Evolutionary conservation across 1,140 invertebrate species (phyloP), one percentile per base, ranked within the genome.

Genomic region (Apis dorsata): DNA sequence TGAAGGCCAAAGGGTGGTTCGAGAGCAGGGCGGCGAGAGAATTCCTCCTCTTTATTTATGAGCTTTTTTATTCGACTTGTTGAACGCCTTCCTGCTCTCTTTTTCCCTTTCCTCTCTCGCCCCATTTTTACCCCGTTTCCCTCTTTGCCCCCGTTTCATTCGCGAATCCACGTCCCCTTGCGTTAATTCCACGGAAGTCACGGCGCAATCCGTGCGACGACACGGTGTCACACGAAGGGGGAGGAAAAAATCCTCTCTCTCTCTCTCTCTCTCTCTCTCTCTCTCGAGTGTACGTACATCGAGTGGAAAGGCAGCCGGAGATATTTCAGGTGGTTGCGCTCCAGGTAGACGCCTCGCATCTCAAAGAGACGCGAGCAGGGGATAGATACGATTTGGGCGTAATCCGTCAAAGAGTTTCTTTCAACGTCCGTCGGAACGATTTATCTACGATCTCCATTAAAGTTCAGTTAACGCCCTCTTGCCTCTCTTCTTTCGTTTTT

Each of bases 31-130:
- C 83, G 85, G 86, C 83, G 86, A 90, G 85, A 89, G 83, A 89
- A 91, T 91, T 90, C 84, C 91, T 91, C 85, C 91, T 92, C 92
- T 93, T 93, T 93, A 94, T 94, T 94, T 94, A 94, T 93, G 93
- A 93, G 93, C 93, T 94, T 94, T 83, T 94, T 94, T 94, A 94
- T 94, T 93, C 93, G 92, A 94, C 93, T 94, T 94, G 93, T 94
- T 94, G 93, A 93, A 91, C 93, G 88, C 77, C 76, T 79, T 85
- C 77, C 77, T 65, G 19, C 76, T 81, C 68, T 73, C 79, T 74
- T 53, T 87, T 24, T 62, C 28, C 65, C 51, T 65, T 85, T 77
- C 66, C 63, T 70, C 34, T 55, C 9, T n/a, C 70, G 62, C 57
- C 49, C 59, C 57, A 60, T 75, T 75, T 62, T n/a, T 12, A 59